Evolutionary conservation across 1,140 invertebrate species (phyloP).

Genomic region (Calycopis cecrops): DNA sequence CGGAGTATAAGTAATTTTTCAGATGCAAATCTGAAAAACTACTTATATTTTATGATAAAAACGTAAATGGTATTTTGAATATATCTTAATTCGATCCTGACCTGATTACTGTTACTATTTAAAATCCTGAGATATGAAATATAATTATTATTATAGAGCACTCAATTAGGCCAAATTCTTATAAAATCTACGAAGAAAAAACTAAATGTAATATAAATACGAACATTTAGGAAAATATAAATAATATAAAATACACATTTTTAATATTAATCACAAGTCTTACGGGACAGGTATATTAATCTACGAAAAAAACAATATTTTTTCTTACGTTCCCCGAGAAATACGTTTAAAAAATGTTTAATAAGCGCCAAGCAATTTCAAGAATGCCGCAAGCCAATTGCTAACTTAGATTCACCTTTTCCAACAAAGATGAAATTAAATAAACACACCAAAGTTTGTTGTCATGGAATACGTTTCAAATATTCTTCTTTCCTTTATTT

Average conservation of each 20-base stretch:
- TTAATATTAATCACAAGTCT: constrained; percentile 5
- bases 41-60: too few species aligned
- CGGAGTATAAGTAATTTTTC: too few species aligned
- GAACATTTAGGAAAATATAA: not conserved
- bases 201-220: constrained; percentile 17
- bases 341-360: constrained; percentile 28
- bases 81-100: too few species aligned
- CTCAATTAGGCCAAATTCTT: too few species aligned
- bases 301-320: constrained; percentile 17
- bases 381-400: constrained; percentile 38
- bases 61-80: too few species aligned
- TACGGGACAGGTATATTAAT: not conserved
- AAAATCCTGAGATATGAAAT: too few species aligned
- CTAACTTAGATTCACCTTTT: constrained; percentile 42
- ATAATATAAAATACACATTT: not conserved
- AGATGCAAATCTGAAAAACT: too few species aligned
- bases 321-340: constrained; percentile 9
- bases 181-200: constrained; percentile 19
- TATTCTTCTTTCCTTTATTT: constrained; percentile 20
- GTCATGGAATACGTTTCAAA: constrained; percentile 41
- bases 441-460: constrained; percentile 46
- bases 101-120: too few species aligned
- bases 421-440: constrained; percentile 50
- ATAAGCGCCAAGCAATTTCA: constrained; percentile 43
- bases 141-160: too few species aligned